A percentile compares a stretch with the other conserved stretches of the same genome.
These are phyloP conservation scores for Sclerurus mexicanus DNA, from an alignment of 2,113 vertebrate genomes.

Conservation along the genomic window DNA sequence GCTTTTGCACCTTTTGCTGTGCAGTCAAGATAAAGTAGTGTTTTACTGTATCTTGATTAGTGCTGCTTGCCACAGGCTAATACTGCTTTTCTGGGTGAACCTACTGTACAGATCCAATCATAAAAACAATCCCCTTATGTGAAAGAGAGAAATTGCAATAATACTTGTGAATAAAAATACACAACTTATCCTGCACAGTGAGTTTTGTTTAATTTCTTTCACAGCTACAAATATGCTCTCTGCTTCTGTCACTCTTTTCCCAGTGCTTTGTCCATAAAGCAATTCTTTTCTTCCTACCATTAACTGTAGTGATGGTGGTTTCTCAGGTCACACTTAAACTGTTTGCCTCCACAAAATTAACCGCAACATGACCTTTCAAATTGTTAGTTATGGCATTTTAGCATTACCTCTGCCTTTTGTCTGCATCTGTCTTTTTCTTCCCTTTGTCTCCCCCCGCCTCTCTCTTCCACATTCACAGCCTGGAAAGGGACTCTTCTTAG, in stretches of 20 bases:
- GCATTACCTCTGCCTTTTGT: background rate
- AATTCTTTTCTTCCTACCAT: background rate
- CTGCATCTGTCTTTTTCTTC: background rate
- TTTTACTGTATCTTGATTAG: background rate
- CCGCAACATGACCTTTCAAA: background rate
- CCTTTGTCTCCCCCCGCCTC: accelerated
- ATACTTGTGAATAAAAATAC: background rate
- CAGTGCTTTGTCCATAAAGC: background rate
- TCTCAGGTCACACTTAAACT: background rate
- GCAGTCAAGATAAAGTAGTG: background rate
- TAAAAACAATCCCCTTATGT: background rate
- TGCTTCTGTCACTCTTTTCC: background rate
- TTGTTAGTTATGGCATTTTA: accelerated
- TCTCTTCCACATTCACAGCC: background rate
- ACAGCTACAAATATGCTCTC: background rate
- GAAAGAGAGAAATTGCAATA: background rate
- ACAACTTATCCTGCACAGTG: background rate
- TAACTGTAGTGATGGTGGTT: background rate
- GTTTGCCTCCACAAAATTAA: background rate
- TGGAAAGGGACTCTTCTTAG: background rate
- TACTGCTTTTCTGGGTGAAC: background rate
- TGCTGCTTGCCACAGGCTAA: background rate
- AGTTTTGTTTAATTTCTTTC: background rate
- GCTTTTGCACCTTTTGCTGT: background rate
- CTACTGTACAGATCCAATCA: background rate